These are phyloP conservation scores for Puma concolor DNA, from an alignment of 2,113 vertebrate genomes.

Conservation along the genomic window DNA sequence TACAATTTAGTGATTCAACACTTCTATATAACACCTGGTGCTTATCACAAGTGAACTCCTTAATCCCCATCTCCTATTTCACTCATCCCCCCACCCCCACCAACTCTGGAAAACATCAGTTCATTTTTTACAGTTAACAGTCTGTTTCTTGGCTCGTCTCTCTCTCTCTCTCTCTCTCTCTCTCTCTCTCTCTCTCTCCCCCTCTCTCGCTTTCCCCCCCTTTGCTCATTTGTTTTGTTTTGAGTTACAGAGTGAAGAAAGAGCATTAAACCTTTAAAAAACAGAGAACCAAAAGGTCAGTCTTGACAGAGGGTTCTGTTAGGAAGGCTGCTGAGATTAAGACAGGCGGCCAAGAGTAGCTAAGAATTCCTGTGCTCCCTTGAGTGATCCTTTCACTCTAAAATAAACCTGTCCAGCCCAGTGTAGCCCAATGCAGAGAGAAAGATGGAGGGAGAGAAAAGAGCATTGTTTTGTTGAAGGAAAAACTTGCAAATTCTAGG, in stretches of 20 bases:
- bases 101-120: not conserved
- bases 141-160: not conserved
- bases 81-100: not conserved
- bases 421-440: not conserved
- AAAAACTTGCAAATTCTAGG: conserved; percentile 48
- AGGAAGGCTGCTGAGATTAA: not conserved
- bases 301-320: not conserved
- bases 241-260: conserved; percentile 42
- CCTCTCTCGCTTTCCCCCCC: not conserved
- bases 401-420: not conserved
- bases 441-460: not conserved
- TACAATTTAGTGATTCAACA: not conserved
- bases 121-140: not conserved
- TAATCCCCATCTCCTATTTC: not conserved
- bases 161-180: not conserved
- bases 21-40: not conserved
- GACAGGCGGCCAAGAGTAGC: not conserved
- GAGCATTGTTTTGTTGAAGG: not conserved
- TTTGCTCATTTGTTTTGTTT: not conserved
- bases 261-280: conserved; percentile 31
- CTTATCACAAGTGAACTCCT: not conserved
- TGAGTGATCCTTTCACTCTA: not conserved
- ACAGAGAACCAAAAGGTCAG: not conserved
- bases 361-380: not conserved
- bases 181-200: not conserved